phyloP scores from a whole-genome alignment of 1,140 invertebrate species.

The Calliphora vicina region DNA sequence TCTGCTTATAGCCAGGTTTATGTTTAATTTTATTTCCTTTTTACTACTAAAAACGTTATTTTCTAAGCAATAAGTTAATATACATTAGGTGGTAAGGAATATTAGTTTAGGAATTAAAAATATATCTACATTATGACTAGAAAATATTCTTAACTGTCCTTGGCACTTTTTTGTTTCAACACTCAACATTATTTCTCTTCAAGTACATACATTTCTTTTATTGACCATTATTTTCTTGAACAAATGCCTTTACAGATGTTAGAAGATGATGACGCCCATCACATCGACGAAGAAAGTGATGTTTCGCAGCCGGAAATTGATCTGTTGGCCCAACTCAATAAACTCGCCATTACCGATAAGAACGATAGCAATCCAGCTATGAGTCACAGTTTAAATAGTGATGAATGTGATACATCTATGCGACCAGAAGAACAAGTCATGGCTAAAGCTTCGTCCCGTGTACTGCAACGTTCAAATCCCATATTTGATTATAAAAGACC shows the following conservation, averaged over 20 bases:
- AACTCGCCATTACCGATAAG: constrained; percentile 66
- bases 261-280: constrained; percentile 64
- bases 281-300: constrained; percentile 61
- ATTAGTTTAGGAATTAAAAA: too few relatives aligned
- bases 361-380: constrained; percentile 19
- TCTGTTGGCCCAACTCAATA: constrained; percentile 70
- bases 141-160: too few relatives aligned
- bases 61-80: too few relatives aligned
- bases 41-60: too few relatives aligned
- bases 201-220: too few relatives aligned
- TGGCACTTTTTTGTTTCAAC: too few relatives aligned
- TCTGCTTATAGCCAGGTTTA: too few relatives aligned
- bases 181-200: too few relatives aligned
- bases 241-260: constrained; percentile 73
- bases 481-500: constrained; percentile 69
- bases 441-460: constrained; percentile 65
- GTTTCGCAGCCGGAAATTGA: constrained; percentile 64
- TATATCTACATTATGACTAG: too few relatives aligned
- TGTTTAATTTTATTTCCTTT: too few relatives aligned
- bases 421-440: constrained; percentile 51
- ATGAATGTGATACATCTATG: constrained; percentile 38
- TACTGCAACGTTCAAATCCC: constrained; percentile 73
- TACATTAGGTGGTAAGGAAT: too few relatives aligned
- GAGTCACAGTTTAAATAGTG: constrained; percentile 32
- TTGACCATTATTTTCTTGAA: too few relatives aligned